These are phyloP conservation scores for Microctonus aethiopoides DNA, from an alignment of 2,888 invertebrate genomes.

Conservation along the genomic window DNA sequence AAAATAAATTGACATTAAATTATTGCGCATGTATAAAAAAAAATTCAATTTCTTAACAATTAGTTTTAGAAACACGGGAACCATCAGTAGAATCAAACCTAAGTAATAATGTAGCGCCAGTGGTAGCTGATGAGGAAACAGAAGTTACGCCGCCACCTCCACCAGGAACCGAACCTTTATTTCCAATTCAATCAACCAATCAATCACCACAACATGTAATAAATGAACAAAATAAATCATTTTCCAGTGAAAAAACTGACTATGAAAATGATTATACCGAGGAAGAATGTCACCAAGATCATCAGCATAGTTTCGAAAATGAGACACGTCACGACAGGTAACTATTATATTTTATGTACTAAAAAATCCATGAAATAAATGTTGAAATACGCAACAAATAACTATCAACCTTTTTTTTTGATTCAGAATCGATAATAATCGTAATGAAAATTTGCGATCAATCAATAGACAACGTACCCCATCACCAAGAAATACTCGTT, in stretches of 20 bases:
- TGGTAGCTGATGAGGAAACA: constrained; percentile 57
- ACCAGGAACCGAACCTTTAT: constrained; percentile 61
- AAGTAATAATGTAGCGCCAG: constrained; percentile 51
- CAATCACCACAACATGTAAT: constrained; percentile 39
- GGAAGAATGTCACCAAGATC: constrained; percentile 58
- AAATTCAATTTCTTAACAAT: background rate
- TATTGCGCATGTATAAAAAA: too few relatives aligned
- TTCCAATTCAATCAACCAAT: constrained; percentile 57
- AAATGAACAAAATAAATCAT: constrained; percentile 43
- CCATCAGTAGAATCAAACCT: constrained; percentile 52
- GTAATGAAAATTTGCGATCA: constrained; percentile 58
- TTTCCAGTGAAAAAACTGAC: constrained; percentile 52
- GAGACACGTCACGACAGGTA: constrained; percentile 63
- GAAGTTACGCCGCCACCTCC: constrained; percentile 64
- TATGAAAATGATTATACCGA: constrained; percentile 54
- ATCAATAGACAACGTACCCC: constrained; percentile 58
- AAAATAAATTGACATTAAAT: background rate
- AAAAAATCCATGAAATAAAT: background rate
- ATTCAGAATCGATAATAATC: constrained; percentile 54
- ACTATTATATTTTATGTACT: constrained; percentile 17
- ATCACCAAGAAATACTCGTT: constrained; percentile 61
- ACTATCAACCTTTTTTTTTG: too few relatives aligned
- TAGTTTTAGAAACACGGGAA: constrained; percentile 44
- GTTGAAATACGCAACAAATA: too few relatives aligned
- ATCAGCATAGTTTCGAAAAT: constrained; percentile 61